These are phyloP conservation scores for Choreutis nemorana DNA, from an alignment of 2,888 invertebrate species.

Conservation along the genomic window DNA sequence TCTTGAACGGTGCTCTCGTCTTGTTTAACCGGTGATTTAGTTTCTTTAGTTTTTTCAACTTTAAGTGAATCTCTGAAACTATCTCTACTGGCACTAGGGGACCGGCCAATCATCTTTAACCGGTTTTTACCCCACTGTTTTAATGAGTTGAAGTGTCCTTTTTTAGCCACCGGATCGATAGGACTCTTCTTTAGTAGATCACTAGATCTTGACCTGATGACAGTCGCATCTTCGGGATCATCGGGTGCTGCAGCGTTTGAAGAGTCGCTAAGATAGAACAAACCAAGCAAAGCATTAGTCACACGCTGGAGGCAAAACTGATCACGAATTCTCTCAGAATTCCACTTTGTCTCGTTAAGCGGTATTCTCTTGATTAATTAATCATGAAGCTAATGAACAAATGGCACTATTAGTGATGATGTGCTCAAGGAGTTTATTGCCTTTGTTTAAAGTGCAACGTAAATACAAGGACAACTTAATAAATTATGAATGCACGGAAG, in stretches of 20 bases:
- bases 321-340: conserved; percentile 34
- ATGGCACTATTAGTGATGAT: conserved; percentile 61
- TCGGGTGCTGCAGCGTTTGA: conserved; percentile 60
- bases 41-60: conserved; percentile 44
- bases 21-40: conserved; percentile 38
- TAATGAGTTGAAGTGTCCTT: conserved; percentile 79
- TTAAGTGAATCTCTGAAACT: conserved; percentile 47
- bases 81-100: conserved; percentile 64
- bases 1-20: conserved; percentile 73
- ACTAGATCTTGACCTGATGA: conserved; percentile 76
- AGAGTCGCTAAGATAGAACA: conserved; percentile 64
- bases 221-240: conserved; percentile 61
- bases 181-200: conserved; percentile 77
- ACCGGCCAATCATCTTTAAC: conserved; percentile 75
- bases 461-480: conserved; percentile 50
- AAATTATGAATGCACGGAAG: conserved; percentile 60
- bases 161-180: conserved; percentile 60
- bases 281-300: conserved; percentile 68
- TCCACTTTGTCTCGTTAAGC: conserved; percentile 53
- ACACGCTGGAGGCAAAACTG: conserved; percentile 60
- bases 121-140: conserved; percentile 87
- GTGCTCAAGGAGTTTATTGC: conserved; percentile 53
- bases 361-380: conserved; percentile 44
- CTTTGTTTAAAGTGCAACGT: conserved; percentile 26
- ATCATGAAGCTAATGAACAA: conserved; percentile 59